A percentile compares a stretch with the other conserved stretches of the same genome.
Evolutionary conservation across 2,113 vertebrate species (phyloP).

Genomic region (Hippocampus guttulatus): DNA sequence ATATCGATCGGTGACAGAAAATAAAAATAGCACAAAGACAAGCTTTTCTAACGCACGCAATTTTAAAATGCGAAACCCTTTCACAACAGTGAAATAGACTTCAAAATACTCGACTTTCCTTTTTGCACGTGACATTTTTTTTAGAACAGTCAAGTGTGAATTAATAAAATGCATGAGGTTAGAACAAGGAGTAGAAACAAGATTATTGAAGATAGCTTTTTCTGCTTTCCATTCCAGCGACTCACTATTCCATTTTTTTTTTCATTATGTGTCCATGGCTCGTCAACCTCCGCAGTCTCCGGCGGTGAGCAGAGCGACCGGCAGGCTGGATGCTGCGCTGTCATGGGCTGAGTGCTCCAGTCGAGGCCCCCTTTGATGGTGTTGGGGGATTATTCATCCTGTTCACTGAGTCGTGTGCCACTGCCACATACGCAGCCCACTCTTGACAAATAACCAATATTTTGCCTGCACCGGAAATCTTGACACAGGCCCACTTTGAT

Average conservation of each 20-base stretch:
- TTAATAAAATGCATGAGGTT: too few relatives aligned
- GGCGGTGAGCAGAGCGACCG: constrained; percentile 52
- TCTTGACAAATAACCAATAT: constrained; percentile 38
- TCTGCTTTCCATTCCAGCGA: background rate
- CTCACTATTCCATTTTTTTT: constrained; percentile 13
- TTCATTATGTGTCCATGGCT: constrained; percentile 43
- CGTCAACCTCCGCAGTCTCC: constrained; percentile 51
- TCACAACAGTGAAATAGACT: too few relatives aligned
- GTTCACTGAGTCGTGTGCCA: constrained; percentile 48
- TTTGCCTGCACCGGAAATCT: constrained; percentile 25
- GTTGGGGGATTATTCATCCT: constrained; percentile 66
- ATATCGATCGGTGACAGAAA: too few relatives aligned
- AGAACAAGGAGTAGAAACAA: too few relatives aligned
- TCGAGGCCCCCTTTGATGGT: constrained; percentile 66
- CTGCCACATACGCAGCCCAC: constrained; percentile 47
- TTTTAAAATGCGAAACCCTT: too few relatives aligned
- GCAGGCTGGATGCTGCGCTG: constrained; percentile 53
- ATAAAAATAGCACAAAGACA: too few relatives aligned
- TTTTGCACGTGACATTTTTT: too few relatives aligned
- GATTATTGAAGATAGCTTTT: background rate
- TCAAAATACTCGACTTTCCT: too few relatives aligned
- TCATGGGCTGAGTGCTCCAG: constrained; percentile 60
- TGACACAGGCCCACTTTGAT: constrained; percentile 44
- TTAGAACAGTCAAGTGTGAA: too few relatives aligned
- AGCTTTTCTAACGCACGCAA: too few relatives aligned